Evolutionary conservation across 2,888 invertebrate genomes (phyloP).

Genomic region (Caenorhabditis sp.): DNA sequence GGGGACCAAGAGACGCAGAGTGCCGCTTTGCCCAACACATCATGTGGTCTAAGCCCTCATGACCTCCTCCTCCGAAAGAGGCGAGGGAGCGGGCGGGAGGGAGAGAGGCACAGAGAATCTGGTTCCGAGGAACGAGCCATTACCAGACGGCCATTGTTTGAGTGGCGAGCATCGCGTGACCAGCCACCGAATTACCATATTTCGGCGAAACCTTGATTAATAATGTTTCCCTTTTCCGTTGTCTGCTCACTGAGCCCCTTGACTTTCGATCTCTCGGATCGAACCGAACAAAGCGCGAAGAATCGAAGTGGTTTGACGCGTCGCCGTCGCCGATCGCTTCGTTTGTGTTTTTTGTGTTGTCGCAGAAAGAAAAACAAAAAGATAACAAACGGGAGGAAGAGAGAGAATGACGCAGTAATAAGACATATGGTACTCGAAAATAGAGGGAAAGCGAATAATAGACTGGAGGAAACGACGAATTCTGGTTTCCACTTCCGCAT

Average conservation of each 20-base stretch:
- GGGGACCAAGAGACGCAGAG: slow-evolving; percentile 11
- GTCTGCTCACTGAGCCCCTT: too few species aligned
- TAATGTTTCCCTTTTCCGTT: not conserved
- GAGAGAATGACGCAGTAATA: slow-evolving; percentile 15
- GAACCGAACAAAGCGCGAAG: too few species aligned
- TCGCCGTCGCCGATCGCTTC: too few species aligned
- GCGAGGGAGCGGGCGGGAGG: not conserved
- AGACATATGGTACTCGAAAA: slow-evolving; percentile 23
- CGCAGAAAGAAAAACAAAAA: not conserved
- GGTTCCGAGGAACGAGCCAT: slow-evolving; percentile 20
- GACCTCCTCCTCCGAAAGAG: slow-evolving; percentile 12
- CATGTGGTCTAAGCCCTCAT: slow-evolving; percentile 37
- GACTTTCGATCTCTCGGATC: too few species aligned
- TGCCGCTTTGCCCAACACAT: not conserved
- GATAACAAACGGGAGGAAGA: not conserved
- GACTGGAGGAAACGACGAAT: not conserved
- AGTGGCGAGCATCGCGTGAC: slow-evolving; percentile 9
- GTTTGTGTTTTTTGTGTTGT: not conserved
- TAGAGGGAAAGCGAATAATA: too few species aligned
- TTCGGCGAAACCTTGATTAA: slow-evolving; percentile 11
- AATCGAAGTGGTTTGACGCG: too few species aligned
- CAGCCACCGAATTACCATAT: slow-evolving; percentile 19
- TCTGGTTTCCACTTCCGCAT: not conserved
- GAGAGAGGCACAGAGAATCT: slow-evolving; percentile 5
- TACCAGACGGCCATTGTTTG: slow-evolving; percentile 4